Conservation (phyloP, 2,888 invertebrate genomes). For the Eurytoma adleriae region DNA sequence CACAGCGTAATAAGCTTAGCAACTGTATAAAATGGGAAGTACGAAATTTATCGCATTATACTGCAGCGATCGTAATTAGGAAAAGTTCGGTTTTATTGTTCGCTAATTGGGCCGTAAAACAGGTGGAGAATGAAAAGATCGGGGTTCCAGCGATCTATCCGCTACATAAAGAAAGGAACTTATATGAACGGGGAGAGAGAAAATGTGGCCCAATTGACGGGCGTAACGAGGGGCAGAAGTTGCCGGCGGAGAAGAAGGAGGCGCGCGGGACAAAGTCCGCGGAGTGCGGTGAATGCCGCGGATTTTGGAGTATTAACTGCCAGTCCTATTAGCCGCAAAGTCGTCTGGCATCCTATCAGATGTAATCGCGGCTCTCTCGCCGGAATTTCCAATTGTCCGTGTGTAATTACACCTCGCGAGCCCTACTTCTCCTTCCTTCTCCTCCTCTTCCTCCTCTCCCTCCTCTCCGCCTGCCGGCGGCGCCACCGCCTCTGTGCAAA, state of each 20-base stretch:
- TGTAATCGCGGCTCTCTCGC: conserved; percentile 41
- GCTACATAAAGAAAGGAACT: too few species aligned
- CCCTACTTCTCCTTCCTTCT: conserved; percentile 5
- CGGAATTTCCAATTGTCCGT: conserved; percentile 51
- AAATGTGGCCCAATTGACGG: too few species aligned
- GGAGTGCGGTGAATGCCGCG: conserved; percentile 12
- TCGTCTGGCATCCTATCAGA: conserved; percentile 46
- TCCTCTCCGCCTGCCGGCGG: background rate
- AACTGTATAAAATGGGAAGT: too few species aligned
- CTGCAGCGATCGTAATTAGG: too few species aligned
- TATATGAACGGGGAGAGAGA: too few species aligned
- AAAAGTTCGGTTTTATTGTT: too few species aligned
- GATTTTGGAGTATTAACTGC: conserved; percentile 47
- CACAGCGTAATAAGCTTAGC: too few species aligned
- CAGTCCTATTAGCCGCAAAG: conserved; percentile 39
- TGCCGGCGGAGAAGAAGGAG: background rate
- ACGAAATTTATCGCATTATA: too few species aligned
- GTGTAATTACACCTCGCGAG: conserved; percentile 40
- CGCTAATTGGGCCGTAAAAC: too few species aligned
- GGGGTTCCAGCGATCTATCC: too few species aligned
- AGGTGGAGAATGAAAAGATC: too few species aligned
- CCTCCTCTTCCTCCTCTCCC: background rate
- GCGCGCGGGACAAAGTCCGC: background rate
- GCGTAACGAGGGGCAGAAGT: background rate
- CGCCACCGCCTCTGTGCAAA: background rate